These are phyloP conservation scores for Botia almorhae DNA, from an alignment of 2,797 vertebrate species.

Conservation along the genomic window DNA sequence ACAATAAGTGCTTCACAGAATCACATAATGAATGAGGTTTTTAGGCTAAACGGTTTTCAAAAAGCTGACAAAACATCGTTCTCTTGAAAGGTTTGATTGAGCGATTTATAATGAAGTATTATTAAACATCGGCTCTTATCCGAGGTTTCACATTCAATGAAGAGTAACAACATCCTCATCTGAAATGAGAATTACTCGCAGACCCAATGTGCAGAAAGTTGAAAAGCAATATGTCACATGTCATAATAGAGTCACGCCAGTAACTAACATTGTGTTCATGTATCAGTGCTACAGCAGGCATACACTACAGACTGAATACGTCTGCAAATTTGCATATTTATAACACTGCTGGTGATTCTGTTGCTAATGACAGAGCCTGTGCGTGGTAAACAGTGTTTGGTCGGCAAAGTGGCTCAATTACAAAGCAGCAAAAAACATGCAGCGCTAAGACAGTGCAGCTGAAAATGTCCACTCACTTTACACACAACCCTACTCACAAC, in stretches of 20 bases:
- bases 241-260: slow-evolving; percentile 19
- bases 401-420: slow-evolving; percentile 17
- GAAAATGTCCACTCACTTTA: slow-evolving; percentile 31
- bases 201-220: not conserved
- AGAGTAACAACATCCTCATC: not conserved
- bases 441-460: slow-evolving; percentile 54
- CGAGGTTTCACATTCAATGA: not conserved
- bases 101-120: not conserved
- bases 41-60: not conserved
- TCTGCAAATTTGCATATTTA: slow-evolving; percentile 51
- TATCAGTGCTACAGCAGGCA: slow-evolving; percentile 1
- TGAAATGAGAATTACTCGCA: not conserved
- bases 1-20: slow-evolving; percentile 3
- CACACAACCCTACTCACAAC: slow-evolving; percentile 43
- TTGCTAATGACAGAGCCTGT: slow-evolving; percentile 44
- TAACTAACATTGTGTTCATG: slow-evolving; percentile 28
- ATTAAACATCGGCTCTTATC: not conserved
- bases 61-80: not conserved
- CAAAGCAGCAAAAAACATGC: not conserved
- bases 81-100: not conserved
- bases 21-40: slow-evolving; percentile 4
- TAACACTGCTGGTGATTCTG: slow-evolving; percentile 1
- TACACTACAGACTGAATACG: slow-evolving; percentile 11
- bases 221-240: slow-evolving; percentile 22
- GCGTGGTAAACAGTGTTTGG: slow-evolving; percentile 3